A percentile compares a stretch with the other conserved stretches of the same genome.
Evolutionary conservation across 2,113 vertebrate species (phyloP).

Genomic region (Coracopsis vasa): DNA sequence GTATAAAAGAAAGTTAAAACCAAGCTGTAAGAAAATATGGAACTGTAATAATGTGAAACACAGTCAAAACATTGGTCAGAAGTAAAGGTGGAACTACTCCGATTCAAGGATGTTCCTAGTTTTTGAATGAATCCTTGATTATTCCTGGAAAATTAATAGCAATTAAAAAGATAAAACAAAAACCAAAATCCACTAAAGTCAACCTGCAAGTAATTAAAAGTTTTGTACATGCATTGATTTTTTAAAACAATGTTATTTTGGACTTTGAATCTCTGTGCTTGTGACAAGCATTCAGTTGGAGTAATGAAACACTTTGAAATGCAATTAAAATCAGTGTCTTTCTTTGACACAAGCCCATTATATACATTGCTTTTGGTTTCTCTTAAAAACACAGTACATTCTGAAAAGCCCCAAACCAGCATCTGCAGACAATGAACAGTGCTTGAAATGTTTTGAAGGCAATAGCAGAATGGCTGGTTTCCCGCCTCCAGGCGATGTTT

Average conservation of each 20-base stretch:
- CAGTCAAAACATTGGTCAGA: neutral
- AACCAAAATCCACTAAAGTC: neutral
- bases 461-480: neutral
- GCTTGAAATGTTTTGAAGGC: neutral
- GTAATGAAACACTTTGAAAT: conserved; percentile 29
- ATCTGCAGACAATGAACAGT: neutral
- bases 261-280: neutral
- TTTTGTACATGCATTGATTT: neutral
- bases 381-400: neutral
- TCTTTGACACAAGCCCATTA: neutral
- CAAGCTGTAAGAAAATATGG: neutral
- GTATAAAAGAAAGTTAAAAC: neutral
- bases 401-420: neutral
- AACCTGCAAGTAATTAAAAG: neutral
- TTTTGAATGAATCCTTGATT: neutral
- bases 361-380: neutral
- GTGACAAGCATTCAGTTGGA: conserved; percentile 8
- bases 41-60: neutral
- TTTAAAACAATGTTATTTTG: conserved; percentile 6
- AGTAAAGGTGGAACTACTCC: neutral
- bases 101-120: neutral
- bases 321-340: conserved; percentile 36
- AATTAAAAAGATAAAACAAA: neutral
- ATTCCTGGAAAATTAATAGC: neutral
- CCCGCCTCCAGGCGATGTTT: neutral